A percentile compares a stretch with the other conserved stretches of the same genome.
phyloP scores from a whole-genome alignment of 2,113 vertebrate species.

The Cranoglanis bouderius region DNA sequence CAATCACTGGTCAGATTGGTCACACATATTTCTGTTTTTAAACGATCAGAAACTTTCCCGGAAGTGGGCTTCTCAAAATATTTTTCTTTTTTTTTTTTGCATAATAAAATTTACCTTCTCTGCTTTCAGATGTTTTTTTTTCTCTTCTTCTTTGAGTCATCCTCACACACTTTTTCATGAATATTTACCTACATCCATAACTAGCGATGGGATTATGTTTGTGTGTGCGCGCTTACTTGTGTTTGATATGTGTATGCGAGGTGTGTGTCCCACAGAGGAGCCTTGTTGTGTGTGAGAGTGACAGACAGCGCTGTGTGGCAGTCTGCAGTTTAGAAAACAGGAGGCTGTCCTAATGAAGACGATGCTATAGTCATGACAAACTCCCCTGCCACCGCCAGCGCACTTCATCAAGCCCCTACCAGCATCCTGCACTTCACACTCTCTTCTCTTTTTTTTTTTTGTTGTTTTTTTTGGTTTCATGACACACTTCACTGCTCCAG shows the following conservation, averaged over 20 bases:
- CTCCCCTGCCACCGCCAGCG: slow-evolving; percentile 39
- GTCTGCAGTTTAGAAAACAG: slow-evolving; percentile 40
- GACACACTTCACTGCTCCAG: slow-evolving; percentile 34
- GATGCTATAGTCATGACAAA: slow-evolving; percentile 57
- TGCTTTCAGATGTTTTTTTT: slow-evolving; percentile 35
- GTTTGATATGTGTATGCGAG: background rate
- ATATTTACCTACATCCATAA: slow-evolving; percentile 33
- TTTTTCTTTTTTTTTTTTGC: slow-evolving; percentile 51
- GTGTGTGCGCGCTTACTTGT: background rate
- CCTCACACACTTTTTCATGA: slow-evolving; percentile 28
- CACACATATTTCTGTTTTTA: background rate
- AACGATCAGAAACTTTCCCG: slow-evolving; percentile 38
- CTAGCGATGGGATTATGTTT: slow-evolving; percentile 13
- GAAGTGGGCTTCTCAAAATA: slow-evolving; percentile 45
- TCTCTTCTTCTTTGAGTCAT: slow-evolving; percentile 21
- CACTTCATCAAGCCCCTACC: slow-evolving; percentile 40
- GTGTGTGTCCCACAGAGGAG: background rate
- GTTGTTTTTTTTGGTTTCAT: background rate
- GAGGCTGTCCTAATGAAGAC: slow-evolving; percentile 54
- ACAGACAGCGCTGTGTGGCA: slow-evolving; percentile 45
- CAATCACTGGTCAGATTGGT: background rate
- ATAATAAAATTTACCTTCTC: slow-evolving; percentile 37
- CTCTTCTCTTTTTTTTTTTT: background rate
- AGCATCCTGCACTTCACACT: slow-evolving; percentile 34
- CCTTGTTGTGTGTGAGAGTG: slow-evolving; percentile 33